These are phyloP conservation scores for Ecdyonurus torrentis DNA, from an alignment of 2,888 invertebrate genomes.

Conservation along the genomic window DNA sequence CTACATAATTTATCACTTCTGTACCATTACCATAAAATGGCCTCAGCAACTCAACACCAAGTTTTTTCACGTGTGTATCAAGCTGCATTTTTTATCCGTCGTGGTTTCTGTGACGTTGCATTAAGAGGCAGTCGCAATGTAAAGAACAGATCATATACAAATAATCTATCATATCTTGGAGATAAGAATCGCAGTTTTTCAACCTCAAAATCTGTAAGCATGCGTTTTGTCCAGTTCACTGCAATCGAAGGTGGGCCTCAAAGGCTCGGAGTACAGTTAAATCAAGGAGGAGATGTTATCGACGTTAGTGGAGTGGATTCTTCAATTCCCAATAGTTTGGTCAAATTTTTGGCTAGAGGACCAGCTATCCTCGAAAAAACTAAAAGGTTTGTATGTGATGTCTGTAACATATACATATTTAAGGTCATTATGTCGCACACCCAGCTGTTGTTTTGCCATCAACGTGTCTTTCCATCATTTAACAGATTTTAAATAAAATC, in stretches of 20 bases:
- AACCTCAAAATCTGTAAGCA: constrained; percentile 8
- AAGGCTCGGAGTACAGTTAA: constrained; percentile 48
- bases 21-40: too few species aligned
- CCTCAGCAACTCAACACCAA: background rate
- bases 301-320: constrained; percentile 39
- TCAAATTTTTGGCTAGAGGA: constrained; percentile 34
- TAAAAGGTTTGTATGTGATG: constrained; percentile 27
- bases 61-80: background rate
- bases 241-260: constrained; percentile 25
- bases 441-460: too few species aligned
- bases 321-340: constrained; percentile 35
- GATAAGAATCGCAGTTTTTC: background rate
- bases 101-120: background rate
- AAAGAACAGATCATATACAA: background rate
- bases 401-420: too few species aligned
- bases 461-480: too few species aligned
- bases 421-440: too few species aligned
- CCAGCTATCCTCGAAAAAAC: constrained; percentile 32
- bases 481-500: too few species aligned
- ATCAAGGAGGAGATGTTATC: constrained; percentile 42
- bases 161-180: background rate
- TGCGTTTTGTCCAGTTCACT: constrained; percentile 16
- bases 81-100: background rate
- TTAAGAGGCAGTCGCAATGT: background rate
- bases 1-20: too few species aligned